Base-by-base conservation (phyloP, 1,140 invertebrate genomes). In the Lanistes nyassanus region DNA sequence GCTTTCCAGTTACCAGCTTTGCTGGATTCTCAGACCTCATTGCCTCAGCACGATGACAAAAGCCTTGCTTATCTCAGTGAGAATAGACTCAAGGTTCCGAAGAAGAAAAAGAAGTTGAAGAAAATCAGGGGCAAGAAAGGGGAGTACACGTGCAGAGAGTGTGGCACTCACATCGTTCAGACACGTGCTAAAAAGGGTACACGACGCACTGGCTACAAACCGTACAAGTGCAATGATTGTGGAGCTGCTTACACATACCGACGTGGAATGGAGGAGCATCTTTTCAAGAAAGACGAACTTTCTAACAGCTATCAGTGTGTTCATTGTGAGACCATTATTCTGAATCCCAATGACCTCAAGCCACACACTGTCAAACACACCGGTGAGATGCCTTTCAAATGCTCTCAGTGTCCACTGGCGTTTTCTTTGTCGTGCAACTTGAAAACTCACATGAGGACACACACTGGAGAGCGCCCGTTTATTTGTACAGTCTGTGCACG, bases 371-470 rank as follows among this genome's bases (percentile, higher is more conserved):
- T 85, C 51, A 83, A 83, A 76, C 95, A 96, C 87, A 95, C 94
- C 58, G 95, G 96, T 86, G 95, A 96, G 88, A 95, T 95, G 84
- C 95, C 95, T 0, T 96, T 95, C 89, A 94, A 93, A 3, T 97
- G 95, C 89, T 92, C 94, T 26, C 95, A 95, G 84, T 96, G 95
- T 88, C 94, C 94, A n/a, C 91, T 94, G 64, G 95, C 94, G 84
- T 96, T 96, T 80, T 85, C 91, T 39, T 84, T 87, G 51, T 79
- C 83, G 53, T 72, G 70, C 55, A 72, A 72, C 70, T 56, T 72
- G 5, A 72, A 75, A 55, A 60, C 53, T 0, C 74, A 75, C 36
- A 31, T 75, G 13, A 64, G 69, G n/a, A 77, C 69, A 21, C 77
- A 78, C 71, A 78, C 73, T 16, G 77, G 77, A 26, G 77, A 78